Base-by-base conservation (phyloP, 2,113 vertebrate genomes). In the Mugil cephalus region DNA sequence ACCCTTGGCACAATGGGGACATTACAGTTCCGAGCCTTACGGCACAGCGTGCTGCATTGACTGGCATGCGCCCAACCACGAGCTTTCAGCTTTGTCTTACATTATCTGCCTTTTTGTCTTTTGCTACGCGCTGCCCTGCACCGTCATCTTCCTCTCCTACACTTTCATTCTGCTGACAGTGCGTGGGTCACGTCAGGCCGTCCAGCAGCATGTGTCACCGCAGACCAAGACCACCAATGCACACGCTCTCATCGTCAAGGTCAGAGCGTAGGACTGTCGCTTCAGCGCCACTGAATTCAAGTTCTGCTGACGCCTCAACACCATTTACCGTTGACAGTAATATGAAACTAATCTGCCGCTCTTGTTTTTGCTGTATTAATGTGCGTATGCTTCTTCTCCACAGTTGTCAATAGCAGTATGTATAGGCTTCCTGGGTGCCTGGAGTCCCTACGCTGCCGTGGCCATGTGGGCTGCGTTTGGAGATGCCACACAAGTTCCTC, bases 31-130 rank as follows among this genome's bases (percentile, higher is more conserved):
- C 1, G 95, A 96, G 90, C 95, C 95, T 15, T 96, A 95, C 0
- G 95, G 96, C 38, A 96, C 95, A 0, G 95, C 95, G 80, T 96
- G 96, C 93, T 96, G 95, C 91, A 94, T 97, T 72, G 58, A 91
- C 46, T 96, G 95, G 96, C 87, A 87, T 0, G 83, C 93, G 4
- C 86, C 95, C 0, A 89, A 89, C 88, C 77, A 75, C 18, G 88
- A 92, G 77, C 60, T 79, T 38, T 77, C 66, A 0, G 92, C 94
- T 42, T 67, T 90, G 64, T 92, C 93, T 77, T 96, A 95, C 91
- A 94, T 95, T 59, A 30, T 95, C 61, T 92, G 88, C 82, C 95
- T 97, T 68, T 93, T 96, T 69, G 1, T 95, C 80, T 96, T 95
- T 88, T 96, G 95, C 88, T 97, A 95, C 58, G 84, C 94, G 0